Percentiles rank a stretch among this genome's conserved stretches.
Conservation (phyloP, 2,113 vertebrate species). For the Plotosus lineatus region DNA sequence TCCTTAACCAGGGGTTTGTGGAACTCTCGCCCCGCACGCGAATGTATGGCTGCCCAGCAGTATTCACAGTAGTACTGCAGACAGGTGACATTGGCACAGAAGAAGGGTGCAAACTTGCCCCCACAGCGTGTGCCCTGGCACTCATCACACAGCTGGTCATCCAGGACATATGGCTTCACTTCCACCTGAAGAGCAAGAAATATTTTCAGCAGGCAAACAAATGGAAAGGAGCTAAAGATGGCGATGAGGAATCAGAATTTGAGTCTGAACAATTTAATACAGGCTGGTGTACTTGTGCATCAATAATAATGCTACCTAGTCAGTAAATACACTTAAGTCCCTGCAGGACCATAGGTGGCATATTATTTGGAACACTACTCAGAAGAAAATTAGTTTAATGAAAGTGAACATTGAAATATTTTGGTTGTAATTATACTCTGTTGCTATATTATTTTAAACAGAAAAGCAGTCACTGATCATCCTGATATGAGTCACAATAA, state of each 20-base stretch:
- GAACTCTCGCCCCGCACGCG: slow-evolving; percentile 96
- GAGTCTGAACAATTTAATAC: background rate
- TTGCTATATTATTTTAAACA: background rate
- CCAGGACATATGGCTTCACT: slow-evolving; percentile 99
- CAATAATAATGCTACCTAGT: background rate
- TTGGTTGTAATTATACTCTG: background rate
- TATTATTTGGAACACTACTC: background rate
- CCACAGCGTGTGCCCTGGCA: slow-evolving; percentile 99
- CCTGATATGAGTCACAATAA: background rate
- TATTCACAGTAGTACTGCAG: slow-evolving; percentile 99
- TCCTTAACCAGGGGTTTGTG: slow-evolving; percentile 99
- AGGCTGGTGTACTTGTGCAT: background rate
- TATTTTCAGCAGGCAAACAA: background rate
- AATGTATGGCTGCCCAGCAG: slow-evolving; percentile 99
- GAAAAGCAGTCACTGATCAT: background rate
- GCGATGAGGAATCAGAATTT: background rate
- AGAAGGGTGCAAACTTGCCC: slow-evolving; percentile 98
- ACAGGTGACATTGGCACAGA: slow-evolving; percentile 99
- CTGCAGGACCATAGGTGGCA: background rate
- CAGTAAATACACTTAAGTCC: background rate
- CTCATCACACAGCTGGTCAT: slow-evolving; percentile 99
- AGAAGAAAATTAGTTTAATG: background rate
- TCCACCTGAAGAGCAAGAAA: slow-evolving; percentile 82
- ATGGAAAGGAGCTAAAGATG: slow-evolving; percentile 5
- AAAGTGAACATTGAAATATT: background rate